A percentile compares a stretch with the other conserved stretches of the same genome.
Evolutionary conservation across 2,888 invertebrate genomes (phyloP).

Genomic region (Dicycla oo): DNA sequence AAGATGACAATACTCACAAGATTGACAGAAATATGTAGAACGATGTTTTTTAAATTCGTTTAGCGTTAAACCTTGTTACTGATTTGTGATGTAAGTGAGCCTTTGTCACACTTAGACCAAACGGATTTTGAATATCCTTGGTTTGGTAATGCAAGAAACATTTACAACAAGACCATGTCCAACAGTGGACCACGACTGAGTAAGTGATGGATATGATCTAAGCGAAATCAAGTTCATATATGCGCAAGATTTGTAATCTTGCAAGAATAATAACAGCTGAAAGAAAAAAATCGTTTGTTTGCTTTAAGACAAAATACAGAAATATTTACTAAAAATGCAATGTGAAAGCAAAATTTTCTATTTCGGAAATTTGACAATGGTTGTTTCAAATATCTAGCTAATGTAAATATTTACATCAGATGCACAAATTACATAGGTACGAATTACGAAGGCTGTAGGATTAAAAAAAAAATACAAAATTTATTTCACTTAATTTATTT

Average conservation of each 20-base stretch:
- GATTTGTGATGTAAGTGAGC: not conserved
- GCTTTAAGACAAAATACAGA: not conserved
- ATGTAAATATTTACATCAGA: not conserved
- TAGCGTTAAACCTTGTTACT: not conserved
- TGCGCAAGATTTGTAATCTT: not conserved
- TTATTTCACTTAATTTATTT: too few species aligned
- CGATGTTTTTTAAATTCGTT: not conserved
- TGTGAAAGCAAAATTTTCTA: slow-evolving; percentile 43
- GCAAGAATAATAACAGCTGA: not conserved
- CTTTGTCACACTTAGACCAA: not conserved
- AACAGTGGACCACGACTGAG: not conserved
- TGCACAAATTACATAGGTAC: too few species aligned
- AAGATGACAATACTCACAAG: too few species aligned
- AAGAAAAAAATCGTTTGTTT: not conserved
- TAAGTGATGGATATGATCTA: not conserved
- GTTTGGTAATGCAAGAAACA: not conserved
- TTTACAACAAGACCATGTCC: not conserved
- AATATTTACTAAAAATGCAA: slow-evolving; percentile 13
- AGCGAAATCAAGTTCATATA: not conserved
- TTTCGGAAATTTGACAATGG: slow-evolving; percentile 16
- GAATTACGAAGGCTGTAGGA: too few species aligned
- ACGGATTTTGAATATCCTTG: not conserved
- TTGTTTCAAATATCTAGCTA: not conserved
- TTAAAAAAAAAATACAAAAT: too few species aligned
- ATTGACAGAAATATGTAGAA: too few species aligned